Evolutionary conservation across 2,797 vertebrate species (phyloP).

Genomic region (Manis javanica): DNA sequence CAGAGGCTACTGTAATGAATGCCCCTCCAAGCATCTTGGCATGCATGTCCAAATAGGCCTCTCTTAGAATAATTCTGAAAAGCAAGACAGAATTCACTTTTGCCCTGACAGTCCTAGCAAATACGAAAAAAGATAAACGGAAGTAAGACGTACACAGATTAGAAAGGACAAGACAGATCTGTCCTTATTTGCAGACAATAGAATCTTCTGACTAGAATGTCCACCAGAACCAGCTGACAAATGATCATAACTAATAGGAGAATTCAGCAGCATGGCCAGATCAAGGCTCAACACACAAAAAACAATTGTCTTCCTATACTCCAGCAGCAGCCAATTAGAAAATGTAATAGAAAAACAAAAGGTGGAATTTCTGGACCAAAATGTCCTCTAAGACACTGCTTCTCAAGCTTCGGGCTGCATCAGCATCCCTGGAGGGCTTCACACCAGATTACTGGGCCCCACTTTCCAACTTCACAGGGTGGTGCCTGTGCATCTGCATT

Average conservation of each 20-base stretch:
- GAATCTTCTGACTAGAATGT: background rate
- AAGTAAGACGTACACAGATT: background rate
- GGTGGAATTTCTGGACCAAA: background rate
- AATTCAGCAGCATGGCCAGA: background rate
- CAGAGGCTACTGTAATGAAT: rapidly evolving
- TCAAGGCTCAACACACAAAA: background rate
- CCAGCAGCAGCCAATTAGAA: background rate
- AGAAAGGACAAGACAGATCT: background rate
- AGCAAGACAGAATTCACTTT: background rate
- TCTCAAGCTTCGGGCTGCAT: background rate
- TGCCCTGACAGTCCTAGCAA: background rate
- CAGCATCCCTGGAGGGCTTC: background rate
- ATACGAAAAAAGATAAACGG: background rate
- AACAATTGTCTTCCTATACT: background rate
- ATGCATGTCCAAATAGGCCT: rapidly evolving
- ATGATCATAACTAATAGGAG: background rate
- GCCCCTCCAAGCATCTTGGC: rapidly evolving
- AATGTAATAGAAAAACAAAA: background rate
- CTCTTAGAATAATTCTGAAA: background rate
- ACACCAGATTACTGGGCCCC: background rate
- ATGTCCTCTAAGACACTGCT: background rate
- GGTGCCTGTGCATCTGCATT: background rate
- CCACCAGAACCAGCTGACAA: background rate
- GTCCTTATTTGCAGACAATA: background rate
- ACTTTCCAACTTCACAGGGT: background rate